Base-by-base conservation (phyloP, 2,888 invertebrate species). In the Strigamia crassipes region DNA sequence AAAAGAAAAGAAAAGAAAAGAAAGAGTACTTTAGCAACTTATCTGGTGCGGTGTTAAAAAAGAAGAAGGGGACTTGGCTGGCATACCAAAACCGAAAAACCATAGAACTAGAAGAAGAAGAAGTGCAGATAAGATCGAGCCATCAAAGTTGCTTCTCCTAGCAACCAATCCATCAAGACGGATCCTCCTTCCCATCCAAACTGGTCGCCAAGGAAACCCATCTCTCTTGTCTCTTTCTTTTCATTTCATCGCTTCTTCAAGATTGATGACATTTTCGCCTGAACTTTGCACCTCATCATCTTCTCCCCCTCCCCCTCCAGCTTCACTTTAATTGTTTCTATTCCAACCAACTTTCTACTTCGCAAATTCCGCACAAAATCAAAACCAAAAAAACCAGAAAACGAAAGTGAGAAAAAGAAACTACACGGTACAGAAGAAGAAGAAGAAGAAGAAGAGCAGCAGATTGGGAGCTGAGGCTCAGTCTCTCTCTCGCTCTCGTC, bases 181-280 rank as follows among this genome's bases (percentile, higher is more conserved):
- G 56, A 6, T 56, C 56, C 18, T 18, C 56, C 56, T 21, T 56
- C 18, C 18, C 56, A n/a, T 73, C 73, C 73, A 73, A 73, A 73
- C 73, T 73, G 73, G 73, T 73, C 73, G 73, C 73, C 73, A 31
- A 73, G 73, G 73, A 73, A 73, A 73, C 73, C 73, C 73, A 73
- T 73, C 73, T 73, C 73, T 73, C 73, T 73, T 73, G 73, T 73
- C 73, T 73, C 73, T 73, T 73, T 73, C 73, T 73, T 73, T 73
- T 73, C 73, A 73, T 73, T 73, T 73, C 73, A 73, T 73, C 73
- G 73, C 73, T 31, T 31, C 23, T 23, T 31, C 73, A 73, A 73
- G 73, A 73, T 73, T 73, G 73, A 73, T 73, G 73, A 73, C 73
- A 73, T 73, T 31, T 73, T 73, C 73, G 73, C 73, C 73, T 31